Evolutionary conservation across 1,140 invertebrate species (phyloP).

Genomic region (Sesamia nonagrioides): DNA sequence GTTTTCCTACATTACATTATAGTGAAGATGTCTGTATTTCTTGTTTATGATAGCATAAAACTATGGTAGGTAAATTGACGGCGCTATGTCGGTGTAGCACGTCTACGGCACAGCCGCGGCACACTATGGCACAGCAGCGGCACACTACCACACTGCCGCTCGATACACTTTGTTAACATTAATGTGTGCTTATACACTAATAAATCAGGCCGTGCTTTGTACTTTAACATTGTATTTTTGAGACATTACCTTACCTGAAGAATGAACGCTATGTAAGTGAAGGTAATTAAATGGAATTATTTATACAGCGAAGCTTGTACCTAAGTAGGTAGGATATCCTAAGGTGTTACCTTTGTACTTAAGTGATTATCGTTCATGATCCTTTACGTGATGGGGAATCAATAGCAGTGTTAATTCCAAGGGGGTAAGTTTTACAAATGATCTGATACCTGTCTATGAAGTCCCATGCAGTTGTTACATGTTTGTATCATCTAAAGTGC

Average conservation of each 20-base stretch:
- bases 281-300: conserved; percentile 32
- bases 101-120: conserved; percentile 52
- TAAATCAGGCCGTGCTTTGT: conserved; percentile 38
- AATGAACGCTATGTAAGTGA: conserved; percentile 4
- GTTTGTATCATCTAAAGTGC: background rate
- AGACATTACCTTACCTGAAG: conserved; percentile 2
- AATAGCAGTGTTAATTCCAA: conserved; percentile 18
- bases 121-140: conserved; percentile 43
- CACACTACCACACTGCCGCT: conserved; percentile 18
- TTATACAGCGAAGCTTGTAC: conserved; percentile 9
- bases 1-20: conserved; percentile 69
- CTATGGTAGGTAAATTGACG: conserved; percentile 77
- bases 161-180: conserved; percentile 59
- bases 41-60: conserved; percentile 83
- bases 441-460: background rate
- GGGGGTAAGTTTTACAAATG: conserved; percentile 20
- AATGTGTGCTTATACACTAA: conserved; percentile 48
- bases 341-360: conserved; percentile 20
- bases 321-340: background rate
- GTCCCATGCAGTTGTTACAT: background rate
- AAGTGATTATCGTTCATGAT: conserved; percentile 26
- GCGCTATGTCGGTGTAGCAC: conserved; percentile 64
- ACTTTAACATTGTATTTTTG: conserved; percentile 40
- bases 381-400: conserved; percentile 14
- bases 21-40: conserved; percentile 80